Evolutionary conservation across 2,888 invertebrate genomes (phyloP).

Genomic region (Cephus pulcher): DNA sequence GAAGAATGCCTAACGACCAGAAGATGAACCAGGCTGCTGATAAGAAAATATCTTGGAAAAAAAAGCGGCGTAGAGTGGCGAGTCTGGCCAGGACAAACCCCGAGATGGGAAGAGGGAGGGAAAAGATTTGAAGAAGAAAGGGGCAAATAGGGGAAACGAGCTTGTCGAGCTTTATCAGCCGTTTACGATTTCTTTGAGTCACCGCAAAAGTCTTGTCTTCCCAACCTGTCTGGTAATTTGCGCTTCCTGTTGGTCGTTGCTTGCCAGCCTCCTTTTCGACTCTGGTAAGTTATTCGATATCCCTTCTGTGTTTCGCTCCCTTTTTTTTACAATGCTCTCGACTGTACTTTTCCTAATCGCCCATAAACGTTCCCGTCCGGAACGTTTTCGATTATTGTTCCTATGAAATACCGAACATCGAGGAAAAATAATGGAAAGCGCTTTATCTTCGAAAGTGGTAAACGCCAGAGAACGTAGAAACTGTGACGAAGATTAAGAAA

Average conservation of each 20-base stretch:
- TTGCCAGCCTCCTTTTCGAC: background rate
- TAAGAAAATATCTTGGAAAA: conserved; percentile 31
- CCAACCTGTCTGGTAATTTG: background rate
- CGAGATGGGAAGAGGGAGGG: background rate
- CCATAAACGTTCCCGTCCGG: background rate
- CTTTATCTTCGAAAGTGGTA: background rate
- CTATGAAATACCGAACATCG: background rate
- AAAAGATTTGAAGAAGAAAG: background rate
- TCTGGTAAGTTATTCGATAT: background rate
- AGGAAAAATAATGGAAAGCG: background rate
- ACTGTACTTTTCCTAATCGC: conserved; percentile 4
- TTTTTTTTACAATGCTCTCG: conserved; percentile 15
- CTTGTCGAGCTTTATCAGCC: conserved; percentile 30
- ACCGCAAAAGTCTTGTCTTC: background rate
- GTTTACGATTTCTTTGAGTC: conserved; percentile 27
- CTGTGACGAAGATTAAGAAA: background rate
- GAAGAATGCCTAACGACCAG: conserved; percentile 50
- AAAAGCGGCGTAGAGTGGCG: conserved; percentile 8
- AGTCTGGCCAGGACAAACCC: background rate
- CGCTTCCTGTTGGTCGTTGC: background rate
- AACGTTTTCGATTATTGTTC: background rate
- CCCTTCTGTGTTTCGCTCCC: background rate
- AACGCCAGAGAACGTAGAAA: background rate
- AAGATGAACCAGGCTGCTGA: conserved; percentile 47
- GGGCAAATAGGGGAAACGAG: conserved; percentile 13